These are phyloP conservation scores for Dione juno DNA, from an alignment of 2,888 invertebrate species.

Conservation along the genomic window DNA sequence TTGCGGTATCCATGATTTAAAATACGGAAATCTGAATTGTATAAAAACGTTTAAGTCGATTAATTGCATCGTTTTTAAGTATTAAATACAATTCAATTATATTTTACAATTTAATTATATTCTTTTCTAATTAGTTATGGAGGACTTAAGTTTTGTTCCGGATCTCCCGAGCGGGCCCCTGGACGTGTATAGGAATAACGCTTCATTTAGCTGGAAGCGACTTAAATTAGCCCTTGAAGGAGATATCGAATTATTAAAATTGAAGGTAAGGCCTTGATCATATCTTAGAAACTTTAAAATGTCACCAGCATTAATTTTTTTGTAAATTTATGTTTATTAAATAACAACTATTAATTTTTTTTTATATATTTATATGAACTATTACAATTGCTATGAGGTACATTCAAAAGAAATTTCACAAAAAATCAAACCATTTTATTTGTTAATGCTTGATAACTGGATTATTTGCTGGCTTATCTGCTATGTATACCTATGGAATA, in stretches of 20 bases:
- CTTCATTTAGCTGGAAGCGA: constrained; percentile 94
- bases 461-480: too few relatives aligned
- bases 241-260: constrained; percentile 86
- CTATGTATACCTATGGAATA: too few relatives aligned
- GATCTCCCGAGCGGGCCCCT: constrained; percentile 90
- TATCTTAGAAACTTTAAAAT: not conserved
- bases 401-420: too few relatives aligned
- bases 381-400: too few relatives aligned
- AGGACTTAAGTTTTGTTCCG: constrained; percentile 85
- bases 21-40: constrained; percentile 20
- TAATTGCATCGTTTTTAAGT: constrained; percentile 2
- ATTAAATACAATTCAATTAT: not conserved
- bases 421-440: too few relatives aligned
- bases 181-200: constrained; percentile 89
- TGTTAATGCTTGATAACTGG: too few relatives aligned
- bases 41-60: not conserved
- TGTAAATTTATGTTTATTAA: not conserved
- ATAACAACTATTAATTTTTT: too few relatives aligned
- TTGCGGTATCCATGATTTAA: constrained; percentile 24
- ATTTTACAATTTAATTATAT: not conserved
- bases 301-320: not conserved
- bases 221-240: constrained; percentile 92
- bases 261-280: constrained; percentile 86
- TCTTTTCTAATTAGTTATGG: constrained; percentile 58
- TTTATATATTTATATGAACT: too few relatives aligned